Percentiles rank a stretch among this genome's conserved stretches.
Conservation (phyloP, 2,797 vertebrate genomes). For the Fistularia commersonii region DNA sequence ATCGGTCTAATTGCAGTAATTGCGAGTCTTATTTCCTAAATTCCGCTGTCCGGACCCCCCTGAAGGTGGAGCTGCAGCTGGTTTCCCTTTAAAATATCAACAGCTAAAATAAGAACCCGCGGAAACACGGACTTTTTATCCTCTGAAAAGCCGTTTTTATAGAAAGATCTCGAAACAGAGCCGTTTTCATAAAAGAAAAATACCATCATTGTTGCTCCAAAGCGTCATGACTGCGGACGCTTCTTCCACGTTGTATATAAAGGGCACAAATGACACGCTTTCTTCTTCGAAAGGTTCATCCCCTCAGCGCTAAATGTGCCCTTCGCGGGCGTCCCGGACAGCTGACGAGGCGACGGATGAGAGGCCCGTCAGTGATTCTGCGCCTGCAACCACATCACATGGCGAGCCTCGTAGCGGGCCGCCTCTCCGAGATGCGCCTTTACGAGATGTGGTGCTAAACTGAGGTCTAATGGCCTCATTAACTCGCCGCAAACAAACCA, state of each 20-base stretch:
- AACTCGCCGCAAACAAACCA: constrained; percentile 1
- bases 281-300: neutral
- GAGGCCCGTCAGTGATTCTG: neutral
- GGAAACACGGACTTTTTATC: too few relatives aligned
- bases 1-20: too few relatives aligned
- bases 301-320: constrained; percentile 2
- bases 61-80: too few relatives aligned
- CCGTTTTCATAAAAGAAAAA: neutral
- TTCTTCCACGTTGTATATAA: neutral
- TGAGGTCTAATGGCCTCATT: neutral
- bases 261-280: neutral
- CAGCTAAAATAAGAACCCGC: too few relatives aligned
- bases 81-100: too few relatives aligned
- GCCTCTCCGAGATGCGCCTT: neutral
- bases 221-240: neutral
- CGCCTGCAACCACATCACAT: neutral
- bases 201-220: neutral
- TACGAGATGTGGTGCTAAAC: neutral
- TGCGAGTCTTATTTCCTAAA: too few relatives aligned
- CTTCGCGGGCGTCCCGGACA: neutral
- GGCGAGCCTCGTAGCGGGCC: neutral
- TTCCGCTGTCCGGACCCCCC: too few relatives aligned
- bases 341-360: too few relatives aligned
- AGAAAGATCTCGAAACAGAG: neutral
- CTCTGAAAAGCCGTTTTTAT: too few relatives aligned